These are phyloP conservation scores for Macrotis lagotis DNA, from an alignment of 2,113 vertebrate species.

Conservation along the genomic window DNA sequence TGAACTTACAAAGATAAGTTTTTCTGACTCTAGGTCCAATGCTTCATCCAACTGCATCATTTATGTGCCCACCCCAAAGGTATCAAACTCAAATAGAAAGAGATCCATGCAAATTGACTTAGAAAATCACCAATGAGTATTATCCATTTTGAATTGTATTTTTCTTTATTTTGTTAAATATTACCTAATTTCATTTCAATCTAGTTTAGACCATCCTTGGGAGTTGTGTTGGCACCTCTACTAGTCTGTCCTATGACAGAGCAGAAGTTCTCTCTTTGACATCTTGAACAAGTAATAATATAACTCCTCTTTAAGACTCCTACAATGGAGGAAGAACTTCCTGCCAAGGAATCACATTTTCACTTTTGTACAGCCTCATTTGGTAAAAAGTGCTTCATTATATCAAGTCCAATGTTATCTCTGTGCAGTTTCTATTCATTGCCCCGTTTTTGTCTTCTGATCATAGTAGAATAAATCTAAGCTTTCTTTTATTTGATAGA, in stretches of 20 bases:
- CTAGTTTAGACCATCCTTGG: not conserved
- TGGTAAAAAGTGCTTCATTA: not conserved
- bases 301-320: not conserved
- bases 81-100: not conserved
- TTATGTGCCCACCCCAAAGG: not conserved
- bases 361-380: not conserved
- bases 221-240: not conserved
- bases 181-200: not conserved
- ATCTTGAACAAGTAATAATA: not conserved
- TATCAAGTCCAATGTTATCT: not conserved
- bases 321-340: too few relatives aligned
- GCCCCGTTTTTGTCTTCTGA: not conserved
- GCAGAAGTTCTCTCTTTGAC: not conserved
- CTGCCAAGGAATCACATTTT: not conserved
- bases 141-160: not conserved
- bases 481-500: not conserved
- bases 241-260: not conserved
- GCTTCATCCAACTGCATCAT: not conserved
- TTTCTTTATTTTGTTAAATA: not conserved
- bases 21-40: not conserved
- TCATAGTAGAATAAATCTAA: not conserved
- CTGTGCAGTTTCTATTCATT: not conserved
- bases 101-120: not conserved
- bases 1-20: not conserved
- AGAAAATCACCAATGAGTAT: not conserved